These are phyloP conservation scores for Eublepharis macularius DNA, from an alignment of 2,113 vertebrate species.

Conservation along the genomic window DNA sequence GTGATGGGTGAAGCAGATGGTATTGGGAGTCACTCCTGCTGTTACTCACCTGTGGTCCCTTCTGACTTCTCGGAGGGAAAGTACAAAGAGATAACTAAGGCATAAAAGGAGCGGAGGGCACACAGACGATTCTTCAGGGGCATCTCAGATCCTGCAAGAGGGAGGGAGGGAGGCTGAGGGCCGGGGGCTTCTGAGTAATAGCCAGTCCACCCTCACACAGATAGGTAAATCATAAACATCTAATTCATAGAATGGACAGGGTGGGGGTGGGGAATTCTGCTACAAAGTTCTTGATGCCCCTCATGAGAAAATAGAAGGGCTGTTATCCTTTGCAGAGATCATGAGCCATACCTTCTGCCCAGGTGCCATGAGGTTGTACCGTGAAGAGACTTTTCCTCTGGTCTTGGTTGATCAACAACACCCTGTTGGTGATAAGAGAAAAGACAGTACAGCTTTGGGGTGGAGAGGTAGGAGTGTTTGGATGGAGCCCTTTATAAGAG, in stretches of 20 bases:
- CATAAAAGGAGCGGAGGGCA: conserved; percentile 83
- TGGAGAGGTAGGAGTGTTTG: neutral
- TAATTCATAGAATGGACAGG: neutral
- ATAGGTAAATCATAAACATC: neutral
- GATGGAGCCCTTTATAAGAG: neutral
- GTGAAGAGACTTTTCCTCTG: conserved; percentile 80
- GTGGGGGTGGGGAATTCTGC: neutral
- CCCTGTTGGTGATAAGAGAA: conserved; percentile 37
- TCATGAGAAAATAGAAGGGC: neutral
- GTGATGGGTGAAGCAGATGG: neutral
- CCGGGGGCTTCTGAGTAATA: neutral
- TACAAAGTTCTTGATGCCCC: neutral
- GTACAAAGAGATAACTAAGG: conserved; percentile 77
- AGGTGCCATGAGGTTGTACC: conserved; percentile 54
- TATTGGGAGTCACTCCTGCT: too few relatives aligned
- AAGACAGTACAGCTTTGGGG: neutral
- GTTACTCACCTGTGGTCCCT: neutral
- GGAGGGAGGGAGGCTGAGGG: neutral
- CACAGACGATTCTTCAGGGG: conserved; percentile 72
- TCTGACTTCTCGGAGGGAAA: conserved; percentile 60
- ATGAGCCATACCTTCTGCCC: conserved; percentile 2
- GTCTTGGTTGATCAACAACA: conserved; percentile 85
- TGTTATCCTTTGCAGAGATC: neutral
- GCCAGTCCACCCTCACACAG: neutral
- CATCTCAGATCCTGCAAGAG: conserved; percentile 31